phyloP scores from a whole-genome alignment of 2,888 invertebrate species.

The Sphecodes monilicornis region DNA sequence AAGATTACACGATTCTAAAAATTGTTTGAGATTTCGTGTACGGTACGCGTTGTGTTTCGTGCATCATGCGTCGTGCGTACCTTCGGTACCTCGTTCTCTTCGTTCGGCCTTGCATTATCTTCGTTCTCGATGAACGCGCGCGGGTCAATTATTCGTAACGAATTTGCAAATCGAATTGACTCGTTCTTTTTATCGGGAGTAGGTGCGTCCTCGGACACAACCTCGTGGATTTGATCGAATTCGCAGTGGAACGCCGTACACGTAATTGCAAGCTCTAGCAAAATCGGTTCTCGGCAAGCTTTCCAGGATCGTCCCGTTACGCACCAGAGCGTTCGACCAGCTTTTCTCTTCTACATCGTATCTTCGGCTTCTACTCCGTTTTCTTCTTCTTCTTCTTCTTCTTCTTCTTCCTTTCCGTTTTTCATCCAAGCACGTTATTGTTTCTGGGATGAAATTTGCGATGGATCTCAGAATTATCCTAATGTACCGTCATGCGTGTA shows the following conservation, averaged over 20 bases:
- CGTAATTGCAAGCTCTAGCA: background rate
- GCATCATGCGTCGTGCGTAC: background rate
- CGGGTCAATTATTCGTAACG: constrained; percentile 55
- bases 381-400: background rate
- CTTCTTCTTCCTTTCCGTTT: background rate
- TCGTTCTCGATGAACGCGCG: background rate
- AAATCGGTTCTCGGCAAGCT: background rate
- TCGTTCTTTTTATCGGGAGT: constrained; percentile 84
- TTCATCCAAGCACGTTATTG: background rate
- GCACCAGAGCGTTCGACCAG: background rate
- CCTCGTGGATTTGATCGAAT: constrained; percentile 76
- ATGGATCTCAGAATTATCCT: background rate
- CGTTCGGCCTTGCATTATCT: background rate
- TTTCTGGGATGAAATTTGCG: background rate
- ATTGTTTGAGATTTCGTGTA: constrained; percentile 35
- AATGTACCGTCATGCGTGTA: background rate
- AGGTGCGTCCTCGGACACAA: constrained; percentile 72
- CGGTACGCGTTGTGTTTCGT: background rate
- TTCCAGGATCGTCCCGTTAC: background rate
- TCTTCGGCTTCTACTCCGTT: too few relatives aligned
- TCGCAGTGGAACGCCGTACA: constrained; percentile 75
- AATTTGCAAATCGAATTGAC: constrained; percentile 81
- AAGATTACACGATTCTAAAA: constrained; percentile 42
- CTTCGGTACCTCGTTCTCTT: background rate
- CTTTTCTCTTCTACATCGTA: background rate